phyloP scores from a whole-genome alignment of 1,140 invertebrate species.

The Drosophila sp. region DNA sequence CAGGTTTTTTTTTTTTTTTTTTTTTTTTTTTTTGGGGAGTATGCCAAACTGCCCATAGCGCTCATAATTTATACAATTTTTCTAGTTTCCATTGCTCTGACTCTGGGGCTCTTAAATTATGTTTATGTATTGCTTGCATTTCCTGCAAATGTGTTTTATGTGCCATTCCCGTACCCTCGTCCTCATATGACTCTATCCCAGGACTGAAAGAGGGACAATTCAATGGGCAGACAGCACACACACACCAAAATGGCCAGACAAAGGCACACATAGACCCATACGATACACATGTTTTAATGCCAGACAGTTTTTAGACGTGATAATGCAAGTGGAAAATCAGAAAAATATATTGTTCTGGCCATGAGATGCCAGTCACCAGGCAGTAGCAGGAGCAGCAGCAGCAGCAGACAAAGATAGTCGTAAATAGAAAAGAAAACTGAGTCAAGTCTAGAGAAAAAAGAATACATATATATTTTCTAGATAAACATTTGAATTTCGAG shows the following conservation, averaged over 20 bases:
- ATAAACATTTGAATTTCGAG: conserved; percentile 18
- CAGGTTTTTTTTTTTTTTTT: conserved; percentile 3
- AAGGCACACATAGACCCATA: conserved; percentile 9
- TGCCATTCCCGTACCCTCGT: background rate
- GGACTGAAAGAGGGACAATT: conserved; percentile 18
- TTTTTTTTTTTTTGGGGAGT: conserved; percentile 5
- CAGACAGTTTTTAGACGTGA: conserved; percentile 74
- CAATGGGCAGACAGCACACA: conserved; percentile 41
- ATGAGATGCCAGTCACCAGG: conserved; percentile 34
- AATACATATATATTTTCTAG: conserved; percentile 16
- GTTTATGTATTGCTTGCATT: conserved; percentile 47
- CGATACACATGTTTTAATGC: conserved; percentile 50
- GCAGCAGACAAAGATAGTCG: conserved; percentile 34
- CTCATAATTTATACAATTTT: conserved; percentile 42
- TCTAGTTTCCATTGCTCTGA: conserved; percentile 16
- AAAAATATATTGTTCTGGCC: conserved; percentile 55
- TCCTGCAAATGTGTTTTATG: conserved; percentile 20
- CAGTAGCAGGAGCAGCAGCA: conserved; percentile 20
- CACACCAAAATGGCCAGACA: conserved; percentile 14
- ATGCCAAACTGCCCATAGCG: conserved; percentile 13
- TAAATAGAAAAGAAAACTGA: conserved; percentile 21
- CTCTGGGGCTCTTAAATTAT: conserved; percentile 45
- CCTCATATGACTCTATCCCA: conserved; percentile 18
- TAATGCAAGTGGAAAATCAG: conserved; percentile 74
- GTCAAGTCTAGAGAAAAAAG: conserved; percentile 13